Conservation (phyloP, 2,888 invertebrate genomes). For the Tetragonula carbonaria region DNA sequence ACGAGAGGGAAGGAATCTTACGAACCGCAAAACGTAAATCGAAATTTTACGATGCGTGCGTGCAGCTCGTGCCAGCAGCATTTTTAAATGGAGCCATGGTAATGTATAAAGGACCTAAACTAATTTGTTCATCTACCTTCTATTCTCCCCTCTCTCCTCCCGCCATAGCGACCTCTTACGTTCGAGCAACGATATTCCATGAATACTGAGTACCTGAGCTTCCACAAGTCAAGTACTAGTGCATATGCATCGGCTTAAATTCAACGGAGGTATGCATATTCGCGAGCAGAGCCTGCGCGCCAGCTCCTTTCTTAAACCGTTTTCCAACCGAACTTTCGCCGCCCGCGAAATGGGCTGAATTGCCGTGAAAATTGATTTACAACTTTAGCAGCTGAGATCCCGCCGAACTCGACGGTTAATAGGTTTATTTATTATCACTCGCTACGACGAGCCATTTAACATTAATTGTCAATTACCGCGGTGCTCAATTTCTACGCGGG, state of each 20-base stretch:
- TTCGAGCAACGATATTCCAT: conserved; percentile 75
- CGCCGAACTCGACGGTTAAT: neutral
- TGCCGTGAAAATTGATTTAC: conserved; percentile 37
- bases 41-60: conserved; percentile 1
- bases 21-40: neutral
- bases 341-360: neutral
- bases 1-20: neutral
- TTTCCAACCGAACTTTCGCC: conserved; percentile 13
- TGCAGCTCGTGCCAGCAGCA: neutral
- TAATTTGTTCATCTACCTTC: conserved; percentile 52
- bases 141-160: neutral
- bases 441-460: neutral
- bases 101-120: conserved; percentile 58
- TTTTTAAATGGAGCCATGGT: conserved; percentile 38
- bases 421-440: neutral
- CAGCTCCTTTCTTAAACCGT: conserved; percentile 57
- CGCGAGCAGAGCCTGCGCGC: conserved; percentile 8
- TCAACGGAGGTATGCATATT: conserved; percentile 58
- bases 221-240: conserved; percentile 59
- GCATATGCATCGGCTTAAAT: conserved; percentile 68
- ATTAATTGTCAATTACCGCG: no score
- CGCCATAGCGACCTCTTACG: conserved; percentile 46
- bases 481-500: no score
- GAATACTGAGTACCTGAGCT: conserved; percentile 76
- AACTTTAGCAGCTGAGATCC: neutral